Evolutionary conservation across 2,113 vertebrate genomes (phyloP).

Genomic region (Talpa occidentalis): DNA sequence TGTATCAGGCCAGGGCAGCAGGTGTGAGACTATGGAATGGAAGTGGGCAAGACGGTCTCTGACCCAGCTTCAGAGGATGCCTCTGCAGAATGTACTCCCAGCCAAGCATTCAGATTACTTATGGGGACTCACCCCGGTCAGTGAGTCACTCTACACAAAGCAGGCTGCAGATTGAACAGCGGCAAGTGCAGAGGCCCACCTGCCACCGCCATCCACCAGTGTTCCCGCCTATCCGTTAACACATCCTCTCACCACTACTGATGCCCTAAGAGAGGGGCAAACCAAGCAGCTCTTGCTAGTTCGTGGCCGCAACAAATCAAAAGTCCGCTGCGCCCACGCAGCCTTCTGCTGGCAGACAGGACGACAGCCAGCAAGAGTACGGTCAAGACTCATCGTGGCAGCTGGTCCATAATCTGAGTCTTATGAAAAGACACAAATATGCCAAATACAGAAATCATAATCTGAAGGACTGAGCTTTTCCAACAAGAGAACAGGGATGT

Average conservation of each 20-base stretch:
- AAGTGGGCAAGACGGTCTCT: neutral
- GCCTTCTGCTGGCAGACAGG: neutral
- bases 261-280: neutral
- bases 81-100: neutral
- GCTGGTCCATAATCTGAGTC: neutral
- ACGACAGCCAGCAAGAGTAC: neutral
- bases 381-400: neutral
- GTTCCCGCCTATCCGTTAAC: neutral
- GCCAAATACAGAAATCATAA: neutral
- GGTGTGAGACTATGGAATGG: neutral
- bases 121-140: neutral
- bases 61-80: neutral
- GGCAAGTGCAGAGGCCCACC: too few relatives aligned
- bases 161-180: rapidly evolving
- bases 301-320: neutral
- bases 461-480: neutral
- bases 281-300: neutral
- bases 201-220: too few relatives aligned
- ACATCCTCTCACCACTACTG: neutral
- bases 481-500: neutral
- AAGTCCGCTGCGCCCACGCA: neutral
- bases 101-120: neutral
- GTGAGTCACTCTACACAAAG: neutral
- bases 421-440: neutral
- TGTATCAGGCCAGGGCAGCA: neutral